Evolutionary conservation across 2,888 invertebrate species (phyloP).

Genomic region (Bembecia ichneumoniformis): DNA sequence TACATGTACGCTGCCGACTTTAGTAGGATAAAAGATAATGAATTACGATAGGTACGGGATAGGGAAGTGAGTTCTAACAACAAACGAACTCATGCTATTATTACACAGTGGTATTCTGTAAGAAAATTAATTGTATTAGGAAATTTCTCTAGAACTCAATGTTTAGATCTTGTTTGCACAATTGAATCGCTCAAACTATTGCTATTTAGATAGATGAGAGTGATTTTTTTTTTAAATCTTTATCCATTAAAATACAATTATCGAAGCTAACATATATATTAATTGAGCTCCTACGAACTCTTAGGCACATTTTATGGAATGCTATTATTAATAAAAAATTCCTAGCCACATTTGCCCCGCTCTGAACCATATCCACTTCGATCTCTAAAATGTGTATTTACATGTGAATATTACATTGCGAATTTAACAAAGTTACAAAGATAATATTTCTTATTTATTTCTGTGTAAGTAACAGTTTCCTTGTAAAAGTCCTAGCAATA

Average conservation of each 20-base stretch:
- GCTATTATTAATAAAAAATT: conserved; percentile 22
- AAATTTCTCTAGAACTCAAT: too few relatives aligned
- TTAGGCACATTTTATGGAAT: conserved; percentile 61
- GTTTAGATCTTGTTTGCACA: neutral
- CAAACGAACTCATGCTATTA: too few relatives aligned
- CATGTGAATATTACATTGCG: conserved; percentile 16
- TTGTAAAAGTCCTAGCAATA: too few relatives aligned
- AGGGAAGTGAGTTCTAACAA: too few relatives aligned
- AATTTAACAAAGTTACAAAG: neutral
- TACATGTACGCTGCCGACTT: too few relatives aligned
- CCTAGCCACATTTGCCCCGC: conserved; percentile 45
- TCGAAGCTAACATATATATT: conserved; percentile 47
- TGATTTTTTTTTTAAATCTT: conserved; percentile 10
- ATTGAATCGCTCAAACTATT: neutral
- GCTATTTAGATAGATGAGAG: conserved; percentile 14
- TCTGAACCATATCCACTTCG: conserved; percentile 18
- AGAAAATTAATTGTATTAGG: too few relatives aligned
- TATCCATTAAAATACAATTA: conserved; percentile 22
- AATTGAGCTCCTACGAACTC: conserved; percentile 37
- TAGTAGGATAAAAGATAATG: too few relatives aligned
- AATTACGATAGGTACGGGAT: too few relatives aligned
- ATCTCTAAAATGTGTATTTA: conserved; percentile 39
- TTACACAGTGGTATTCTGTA: too few relatives aligned
- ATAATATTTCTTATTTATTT: too few relatives aligned
- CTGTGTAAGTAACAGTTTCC: too few relatives aligned